phyloP scores from a whole-genome alignment of 2,797 vertebrate species.

The Melanotaenia boesemani region DNA sequence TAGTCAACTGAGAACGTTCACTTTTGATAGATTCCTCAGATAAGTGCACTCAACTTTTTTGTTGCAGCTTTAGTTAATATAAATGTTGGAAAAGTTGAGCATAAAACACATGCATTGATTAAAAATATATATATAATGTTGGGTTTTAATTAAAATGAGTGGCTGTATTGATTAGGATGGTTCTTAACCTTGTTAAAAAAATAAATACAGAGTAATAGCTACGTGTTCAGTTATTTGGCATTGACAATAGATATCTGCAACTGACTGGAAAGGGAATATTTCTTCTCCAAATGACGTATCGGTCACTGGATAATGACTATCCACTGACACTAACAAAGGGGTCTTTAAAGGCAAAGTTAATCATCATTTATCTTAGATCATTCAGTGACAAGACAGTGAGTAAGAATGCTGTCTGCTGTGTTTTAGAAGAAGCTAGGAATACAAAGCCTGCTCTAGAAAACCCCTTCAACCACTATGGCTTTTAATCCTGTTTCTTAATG shows the following conservation, averaged over 20 bases:
- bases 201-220: background rate
- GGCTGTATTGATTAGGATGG: background rate
- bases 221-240: background rate
- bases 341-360: slow-evolving; percentile 48
- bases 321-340: slow-evolving; percentile 34
- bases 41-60: background rate
- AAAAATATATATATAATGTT: background rate
- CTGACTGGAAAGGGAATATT: slow-evolving; percentile 19
- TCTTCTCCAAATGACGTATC: slow-evolving; percentile 29
- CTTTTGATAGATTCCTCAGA: background rate
- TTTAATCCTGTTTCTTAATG: slow-evolving; percentile 80
- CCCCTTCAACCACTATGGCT: slow-evolving; percentile 65
- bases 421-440: slow-evolving; percentile 26
- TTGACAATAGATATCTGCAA: slow-evolving; percentile 17
- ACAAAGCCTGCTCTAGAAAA: slow-evolving; percentile 54
- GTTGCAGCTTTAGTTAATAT: no score
- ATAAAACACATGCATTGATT: background rate
- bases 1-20: slow-evolving; percentile 1
- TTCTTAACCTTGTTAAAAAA: background rate
- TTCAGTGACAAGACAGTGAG: slow-evolving; percentile 66
- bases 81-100: background rate
- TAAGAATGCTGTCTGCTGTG: slow-evolving; percentile 37
- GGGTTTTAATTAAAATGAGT: background rate
- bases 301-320: slow-evolving; percentile 38
- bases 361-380: slow-evolving; percentile 53